Evolutionary conservation across 2,113 vertebrate species (phyloP).

Genomic region (Podocnemis expansa): DNA sequence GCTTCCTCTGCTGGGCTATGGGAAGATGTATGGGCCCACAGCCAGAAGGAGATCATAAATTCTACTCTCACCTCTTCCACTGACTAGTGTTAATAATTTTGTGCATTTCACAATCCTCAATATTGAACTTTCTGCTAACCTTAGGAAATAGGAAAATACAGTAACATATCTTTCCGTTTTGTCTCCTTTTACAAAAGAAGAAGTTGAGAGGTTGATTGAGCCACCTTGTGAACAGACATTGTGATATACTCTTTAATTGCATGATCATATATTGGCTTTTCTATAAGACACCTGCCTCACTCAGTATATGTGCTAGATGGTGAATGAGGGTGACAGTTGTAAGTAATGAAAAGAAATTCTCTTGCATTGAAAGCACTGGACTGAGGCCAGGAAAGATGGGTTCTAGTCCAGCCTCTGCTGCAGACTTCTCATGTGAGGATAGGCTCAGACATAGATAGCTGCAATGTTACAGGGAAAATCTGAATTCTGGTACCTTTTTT

Average conservation of each 20-base stretch:
- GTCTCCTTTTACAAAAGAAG: too few relatives aligned
- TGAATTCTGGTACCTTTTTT: not conserved
- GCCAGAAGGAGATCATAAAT: not conserved
- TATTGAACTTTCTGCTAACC: not conserved
- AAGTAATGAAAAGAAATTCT: not conserved
- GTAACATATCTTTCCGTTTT: not conserved
- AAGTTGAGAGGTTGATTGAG: not conserved
- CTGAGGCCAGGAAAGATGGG: not conserved
- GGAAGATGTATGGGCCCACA: not conserved
- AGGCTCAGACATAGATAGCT: not conserved
- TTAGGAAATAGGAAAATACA: not conserved
- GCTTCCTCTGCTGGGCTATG: not conserved
- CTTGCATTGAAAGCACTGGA: not conserved
- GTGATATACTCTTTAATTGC: not conserved
- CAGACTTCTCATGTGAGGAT: not conserved
- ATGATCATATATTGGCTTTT: not conserved
- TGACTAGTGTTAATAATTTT: not conserved
- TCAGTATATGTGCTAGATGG: not conserved
- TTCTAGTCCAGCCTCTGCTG: not conserved
- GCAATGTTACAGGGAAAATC: not conserved
- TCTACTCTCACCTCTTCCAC: not conserved
- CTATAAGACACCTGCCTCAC: not conserved
- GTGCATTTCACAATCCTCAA: not conserved
- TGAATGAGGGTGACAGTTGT: not conserved
- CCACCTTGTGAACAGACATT: not conserved